phyloP scores from a whole-genome alignment of 2,888 invertebrate genomes.

The Troides aeacus region DNA sequence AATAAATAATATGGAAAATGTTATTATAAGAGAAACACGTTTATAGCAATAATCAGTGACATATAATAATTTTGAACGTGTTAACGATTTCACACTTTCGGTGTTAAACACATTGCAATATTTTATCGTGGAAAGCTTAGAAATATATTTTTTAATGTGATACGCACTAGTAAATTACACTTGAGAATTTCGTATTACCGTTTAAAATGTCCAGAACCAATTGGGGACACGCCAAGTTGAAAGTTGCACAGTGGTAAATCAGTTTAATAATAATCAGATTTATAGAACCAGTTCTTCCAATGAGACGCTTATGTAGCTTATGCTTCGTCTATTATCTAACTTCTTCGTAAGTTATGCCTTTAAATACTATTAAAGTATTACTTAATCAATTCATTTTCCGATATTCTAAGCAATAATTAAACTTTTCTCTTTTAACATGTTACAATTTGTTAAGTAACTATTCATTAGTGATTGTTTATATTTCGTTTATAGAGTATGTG shows the following conservation, averaged over 20 bases:
- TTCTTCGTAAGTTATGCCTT: constrained; percentile 5
- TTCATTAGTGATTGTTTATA: too few species aligned
- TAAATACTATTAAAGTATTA: background rate
- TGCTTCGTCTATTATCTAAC: constrained; percentile 18
- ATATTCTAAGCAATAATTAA: background rate
- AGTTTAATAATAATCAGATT: constrained; percentile 17
- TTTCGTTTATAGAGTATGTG: too few species aligned
- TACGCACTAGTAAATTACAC: constrained; percentile 3
- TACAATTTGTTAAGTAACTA: too few species aligned
- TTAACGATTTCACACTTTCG: background rate
- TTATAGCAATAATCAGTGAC: too few species aligned
- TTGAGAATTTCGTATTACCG: constrained; percentile 4
- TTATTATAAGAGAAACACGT: too few species aligned
- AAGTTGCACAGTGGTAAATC: constrained; percentile 23
- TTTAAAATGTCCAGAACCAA: constrained; percentile 21
- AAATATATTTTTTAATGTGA: background rate
- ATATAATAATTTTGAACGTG: too few species aligned
- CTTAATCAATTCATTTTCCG: constrained; percentile 7
- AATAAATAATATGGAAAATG: too few species aligned
- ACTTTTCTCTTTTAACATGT: too few species aligned
- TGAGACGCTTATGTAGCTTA: constrained; percentile 17
- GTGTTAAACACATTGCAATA: background rate
- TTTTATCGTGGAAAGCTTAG: constrained; percentile 1
- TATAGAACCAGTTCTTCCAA: constrained; percentile 21
- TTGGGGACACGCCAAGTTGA: constrained; percentile 20